phyloP scores from a whole-genome alignment of 64 coral and sea anemone species.

The Montipora foliosa region DNA sequence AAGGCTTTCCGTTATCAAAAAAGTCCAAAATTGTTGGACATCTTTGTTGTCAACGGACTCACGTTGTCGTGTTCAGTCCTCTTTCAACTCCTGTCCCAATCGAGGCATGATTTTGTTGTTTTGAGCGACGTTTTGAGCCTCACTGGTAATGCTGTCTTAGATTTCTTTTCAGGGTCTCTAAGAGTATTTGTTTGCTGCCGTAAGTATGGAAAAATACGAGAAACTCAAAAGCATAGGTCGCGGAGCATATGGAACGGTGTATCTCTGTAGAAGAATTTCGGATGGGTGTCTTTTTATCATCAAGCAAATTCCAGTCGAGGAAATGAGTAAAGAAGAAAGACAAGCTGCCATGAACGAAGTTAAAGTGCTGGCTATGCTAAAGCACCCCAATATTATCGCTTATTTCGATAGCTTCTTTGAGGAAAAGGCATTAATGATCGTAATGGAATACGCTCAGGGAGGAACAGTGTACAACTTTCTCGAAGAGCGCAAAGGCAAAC shows the following conservation, averaged over 20 bases:
- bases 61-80: slow-evolving; percentile 24
- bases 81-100: not conserved
- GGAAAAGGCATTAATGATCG: slow-evolving; percentile 89
- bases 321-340: slow-evolving; percentile 93
- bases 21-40: slow-evolving; percentile 14
- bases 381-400: slow-evolving; percentile 93
- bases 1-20: slow-evolving; percentile 1
- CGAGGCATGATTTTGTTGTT: not conserved
- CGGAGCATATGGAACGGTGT: slow-evolving; percentile 90
- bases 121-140: too few species aligned
- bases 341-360: slow-evolving; percentile 86
- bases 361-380: slow-evolving; percentile 68
- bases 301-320: slow-evolving; percentile 94
- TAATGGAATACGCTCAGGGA: slow-evolving; percentile 94
- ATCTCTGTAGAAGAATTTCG: slow-evolving; percentile 73
- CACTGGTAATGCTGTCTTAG: not conserved
- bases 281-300: slow-evolving; percentile 80
- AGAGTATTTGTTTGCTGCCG: not conserved
- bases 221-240: slow-evolving; percentile 86
- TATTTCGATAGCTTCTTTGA: slow-evolving; percentile 91
- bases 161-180: not conserved
- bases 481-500: slow-evolving; percentile 82
- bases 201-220: slow-evolving; percentile 87
- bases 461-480: slow-evolving; percentile 85
- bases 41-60: slow-evolving; percentile 65